Conservation (phyloP, 2,797 vertebrate species). For the Acridotheres tristis region DNA sequence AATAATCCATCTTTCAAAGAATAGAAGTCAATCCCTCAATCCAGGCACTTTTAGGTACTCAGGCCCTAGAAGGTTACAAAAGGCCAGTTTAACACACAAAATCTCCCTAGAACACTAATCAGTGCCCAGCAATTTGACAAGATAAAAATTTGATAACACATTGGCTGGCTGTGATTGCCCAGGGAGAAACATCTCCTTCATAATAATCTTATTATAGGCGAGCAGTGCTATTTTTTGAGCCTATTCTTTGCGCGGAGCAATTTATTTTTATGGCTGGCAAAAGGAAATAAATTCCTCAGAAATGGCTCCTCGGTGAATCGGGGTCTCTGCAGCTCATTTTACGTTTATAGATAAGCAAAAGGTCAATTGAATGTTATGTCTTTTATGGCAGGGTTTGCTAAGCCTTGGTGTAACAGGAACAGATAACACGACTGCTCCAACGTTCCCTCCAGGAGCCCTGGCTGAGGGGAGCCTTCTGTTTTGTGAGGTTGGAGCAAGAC, state of each 20-base stretch:
- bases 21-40: background rate
- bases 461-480: slow-evolving; percentile 17
- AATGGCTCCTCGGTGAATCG: slow-evolving; percentile 66
- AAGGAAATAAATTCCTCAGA: slow-evolving; percentile 77
- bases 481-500: background rate
- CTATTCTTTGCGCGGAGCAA: slow-evolving; percentile 55
- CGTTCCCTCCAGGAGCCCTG: background rate
- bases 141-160: slow-evolving; percentile 51
- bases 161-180: slow-evolving; percentile 14
- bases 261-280: slow-evolving; percentile 80
- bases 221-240: slow-evolving; percentile 45
- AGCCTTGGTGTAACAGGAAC: background rate
- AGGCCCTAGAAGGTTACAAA: background rate
- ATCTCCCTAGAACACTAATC: slow-evolving; percentile 3
- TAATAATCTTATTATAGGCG: slow-evolving; percentile 68
- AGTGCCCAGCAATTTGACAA: background rate
- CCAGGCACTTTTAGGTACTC: background rate
- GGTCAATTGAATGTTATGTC: slow-evolving; percentile 78
- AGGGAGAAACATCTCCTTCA: slow-evolving; percentile 67
- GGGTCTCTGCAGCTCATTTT: slow-evolving; percentile 68
- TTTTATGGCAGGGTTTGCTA: slow-evolving; percentile 29
- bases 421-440: background rate
- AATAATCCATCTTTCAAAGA: background rate
- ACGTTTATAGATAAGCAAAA: slow-evolving; percentile 80
- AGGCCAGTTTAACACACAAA: background rate